Evolutionary conservation across 2,888 invertebrate genomes (phyloP).

Genomic region (Trissolcus japonicus): DNA sequence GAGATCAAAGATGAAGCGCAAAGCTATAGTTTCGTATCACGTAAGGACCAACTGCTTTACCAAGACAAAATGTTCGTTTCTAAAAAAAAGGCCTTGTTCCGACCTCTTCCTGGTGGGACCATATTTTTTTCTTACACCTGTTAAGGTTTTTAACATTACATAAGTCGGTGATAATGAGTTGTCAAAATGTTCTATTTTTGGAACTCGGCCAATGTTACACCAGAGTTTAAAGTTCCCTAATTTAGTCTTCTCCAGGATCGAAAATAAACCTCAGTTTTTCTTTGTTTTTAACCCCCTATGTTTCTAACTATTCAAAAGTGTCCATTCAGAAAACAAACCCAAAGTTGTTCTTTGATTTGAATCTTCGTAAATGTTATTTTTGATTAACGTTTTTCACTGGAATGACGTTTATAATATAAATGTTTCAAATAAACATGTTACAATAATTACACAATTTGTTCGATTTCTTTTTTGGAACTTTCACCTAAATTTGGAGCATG

Average conservation of each 20-base stretch:
- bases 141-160: constrained; percentile 13
- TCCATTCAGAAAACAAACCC: neutral
- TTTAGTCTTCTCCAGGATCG: constrained; percentile 29
- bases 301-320: neutral
- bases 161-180: constrained; percentile 36
- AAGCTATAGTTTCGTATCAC: too few species aligned
- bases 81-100: too few species aligned
- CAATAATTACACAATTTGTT: too few species aligned
- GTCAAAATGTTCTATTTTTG: constrained; percentile 51
- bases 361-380: neutral
- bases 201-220: constrained; percentile 49
- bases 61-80: constrained; percentile 2
- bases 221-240: constrained; percentile 40
- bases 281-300: neutral
- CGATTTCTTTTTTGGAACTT: neutral
- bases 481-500: constrained; percentile 17
- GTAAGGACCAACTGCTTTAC: neutral
- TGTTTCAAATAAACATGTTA: neutral
- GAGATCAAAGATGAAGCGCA: too few species aligned
- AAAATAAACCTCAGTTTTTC: constrained; percentile 27
- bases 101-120: too few species aligned
- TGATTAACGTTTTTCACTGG: neutral
- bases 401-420: neutral
- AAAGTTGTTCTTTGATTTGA: neutral
- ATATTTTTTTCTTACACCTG: too few species aligned